Evolutionary conservation across 2,113 vertebrate species (phyloP).

Genomic region (Struthio camelus): DNA sequence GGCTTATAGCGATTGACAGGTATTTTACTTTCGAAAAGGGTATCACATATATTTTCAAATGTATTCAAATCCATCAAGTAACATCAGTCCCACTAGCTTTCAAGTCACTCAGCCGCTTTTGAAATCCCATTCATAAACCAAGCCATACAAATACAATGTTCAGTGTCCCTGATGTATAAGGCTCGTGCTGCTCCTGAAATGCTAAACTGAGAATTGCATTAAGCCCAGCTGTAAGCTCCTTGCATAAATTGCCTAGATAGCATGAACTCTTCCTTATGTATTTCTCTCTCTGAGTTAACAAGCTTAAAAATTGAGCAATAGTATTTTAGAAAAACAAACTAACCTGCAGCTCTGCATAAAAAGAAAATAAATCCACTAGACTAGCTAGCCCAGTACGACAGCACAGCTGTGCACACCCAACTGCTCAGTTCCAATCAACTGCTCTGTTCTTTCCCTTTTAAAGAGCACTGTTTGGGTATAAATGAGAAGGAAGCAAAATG

Average conservation of each 20-base stretch:
- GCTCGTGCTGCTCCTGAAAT: constrained; percentile 3
- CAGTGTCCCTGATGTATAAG: not conserved
- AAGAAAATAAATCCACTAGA: not conserved
- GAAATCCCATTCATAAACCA: not conserved
- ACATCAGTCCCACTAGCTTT: constrained; percentile 6
- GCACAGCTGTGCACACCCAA: not conserved
- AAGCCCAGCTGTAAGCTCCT: not conserved
- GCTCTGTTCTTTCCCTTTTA: not conserved
- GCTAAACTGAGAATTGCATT: constrained; percentile 18
- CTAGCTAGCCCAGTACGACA: not conserved
- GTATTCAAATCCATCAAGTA: not conserved
- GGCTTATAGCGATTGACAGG: not conserved
- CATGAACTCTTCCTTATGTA: not conserved
- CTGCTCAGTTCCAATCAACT: not conserved
- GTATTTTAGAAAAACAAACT: not conserved
- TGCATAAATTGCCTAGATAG: not conserved
- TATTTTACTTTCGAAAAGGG: constrained; percentile 10
- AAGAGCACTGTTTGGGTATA: not conserved
- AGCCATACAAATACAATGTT: not conserved
- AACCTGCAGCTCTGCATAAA: not conserved
- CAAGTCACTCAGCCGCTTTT: not conserved
- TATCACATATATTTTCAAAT: constrained; percentile 10
- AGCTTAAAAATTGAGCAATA: not conserved
- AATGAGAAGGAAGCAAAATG: not conserved
- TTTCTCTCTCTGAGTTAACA: not conserved